phyloP scores from a whole-genome alignment of 2,888 invertebrate species.

The Metellina segmentata region DNA sequence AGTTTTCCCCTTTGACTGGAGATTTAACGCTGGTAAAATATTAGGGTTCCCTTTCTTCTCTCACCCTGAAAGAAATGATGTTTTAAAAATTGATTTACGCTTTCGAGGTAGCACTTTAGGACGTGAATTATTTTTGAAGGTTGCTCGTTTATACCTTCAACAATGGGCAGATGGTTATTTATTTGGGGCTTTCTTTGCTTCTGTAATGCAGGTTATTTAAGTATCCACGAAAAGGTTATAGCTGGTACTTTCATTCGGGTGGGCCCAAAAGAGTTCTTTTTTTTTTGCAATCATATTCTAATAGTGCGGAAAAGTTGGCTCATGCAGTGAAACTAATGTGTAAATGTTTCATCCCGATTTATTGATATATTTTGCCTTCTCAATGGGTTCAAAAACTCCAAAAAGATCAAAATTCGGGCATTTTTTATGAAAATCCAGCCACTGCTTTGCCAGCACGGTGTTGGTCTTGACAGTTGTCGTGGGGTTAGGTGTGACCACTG shows the following conservation, averaged over 20 bases:
- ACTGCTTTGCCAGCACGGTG: no score
- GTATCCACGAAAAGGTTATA: neutral
- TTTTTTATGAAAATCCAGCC: no score
- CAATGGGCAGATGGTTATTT: neutral
- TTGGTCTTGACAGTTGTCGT: no score
- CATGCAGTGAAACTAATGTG: no score
- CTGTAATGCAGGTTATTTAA: neutral
- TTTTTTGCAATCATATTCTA: no score
- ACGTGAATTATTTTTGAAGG: neutral
- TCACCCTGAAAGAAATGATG: neutral
- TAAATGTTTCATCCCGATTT: no score
- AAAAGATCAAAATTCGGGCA: no score
- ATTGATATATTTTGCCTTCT: no score
- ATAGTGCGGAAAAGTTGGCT: no score
- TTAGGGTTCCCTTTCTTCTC: neutral
- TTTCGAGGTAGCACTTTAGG: neutral
- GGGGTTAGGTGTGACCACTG: no score
- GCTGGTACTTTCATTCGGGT: neutral
- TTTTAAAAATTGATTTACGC: neutral
- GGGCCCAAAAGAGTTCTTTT: no score
- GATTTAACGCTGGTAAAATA: neutral
- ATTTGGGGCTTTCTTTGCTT: neutral
- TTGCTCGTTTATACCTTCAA: neutral
- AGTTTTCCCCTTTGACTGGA: neutral
- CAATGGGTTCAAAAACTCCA: no score